These are phyloP conservation scores for Bilobella aurantiaca DNA, from an alignment of 1,140 invertebrate genomes.

Conservation along the genomic window DNA sequence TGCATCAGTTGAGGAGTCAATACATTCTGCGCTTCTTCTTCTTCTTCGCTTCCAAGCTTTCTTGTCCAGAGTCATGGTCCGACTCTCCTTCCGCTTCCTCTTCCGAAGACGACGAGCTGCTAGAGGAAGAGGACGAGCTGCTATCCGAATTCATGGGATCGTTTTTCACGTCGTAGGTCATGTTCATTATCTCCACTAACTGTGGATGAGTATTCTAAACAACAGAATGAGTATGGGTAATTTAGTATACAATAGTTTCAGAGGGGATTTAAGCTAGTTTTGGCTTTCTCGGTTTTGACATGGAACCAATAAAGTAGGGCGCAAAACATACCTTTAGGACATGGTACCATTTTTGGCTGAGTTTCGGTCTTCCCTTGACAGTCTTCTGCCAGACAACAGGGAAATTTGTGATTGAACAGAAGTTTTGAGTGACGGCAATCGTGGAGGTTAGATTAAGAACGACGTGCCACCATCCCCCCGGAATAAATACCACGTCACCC, in stretches of 20 bases:
- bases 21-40: conserved; percentile 52
- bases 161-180: not conserved
- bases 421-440: conserved; percentile 96
- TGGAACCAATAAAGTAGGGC: not conserved
- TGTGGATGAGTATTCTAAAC: not conserved
- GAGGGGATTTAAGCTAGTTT: too few species aligned
- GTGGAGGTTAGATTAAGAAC: conserved; percentile 93
- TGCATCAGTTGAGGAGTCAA: not conserved
- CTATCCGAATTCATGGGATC: not conserved
- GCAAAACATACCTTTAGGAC: conserved; percentile 48
- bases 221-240: not conserved
- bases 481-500: conserved; percentile 97
- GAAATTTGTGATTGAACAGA: conserved; percentile 91
- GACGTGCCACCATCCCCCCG: conserved; percentile 97
- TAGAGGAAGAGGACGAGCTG: conserved; percentile 44
- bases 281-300: not conserved
- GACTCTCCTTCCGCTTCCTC: conserved; percentile 61
- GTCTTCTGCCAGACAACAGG: conserved; percentile 98
- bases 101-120: conserved; percentile 54
- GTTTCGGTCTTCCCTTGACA: conserved; percentile 82
- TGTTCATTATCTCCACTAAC: not conserved
- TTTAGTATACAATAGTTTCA: too few species aligned
- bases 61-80: conserved; percentile 62
- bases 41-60: conserved; percentile 73
- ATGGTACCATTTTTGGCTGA: conserved; percentile 75